A percentile compares a stretch with the other conserved stretches of the same genome.
Evolutionary conservation across 2,888 invertebrate genomes (phyloP).

Genomic region (Crocallis elinguaria): DNA sequence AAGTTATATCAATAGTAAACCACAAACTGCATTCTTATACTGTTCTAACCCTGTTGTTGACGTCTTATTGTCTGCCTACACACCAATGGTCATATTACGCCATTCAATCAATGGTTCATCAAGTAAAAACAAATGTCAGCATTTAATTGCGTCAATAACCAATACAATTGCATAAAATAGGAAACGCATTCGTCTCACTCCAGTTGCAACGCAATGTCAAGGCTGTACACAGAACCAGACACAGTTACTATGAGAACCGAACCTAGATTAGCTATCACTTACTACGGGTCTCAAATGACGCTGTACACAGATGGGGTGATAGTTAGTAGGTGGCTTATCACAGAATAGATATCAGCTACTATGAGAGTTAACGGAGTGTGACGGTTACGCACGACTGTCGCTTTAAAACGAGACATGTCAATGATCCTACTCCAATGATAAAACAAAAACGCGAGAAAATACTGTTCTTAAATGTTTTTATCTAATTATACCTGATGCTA

Average conservation of each 20-base stretch:
- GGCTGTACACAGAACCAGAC: constrained; percentile 20
- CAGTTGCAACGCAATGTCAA: constrained; percentile 34
- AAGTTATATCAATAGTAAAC: too few species aligned
- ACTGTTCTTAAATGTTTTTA: too few species aligned
- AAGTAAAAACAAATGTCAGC: not conserved
- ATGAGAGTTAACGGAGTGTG: constrained; percentile 17
- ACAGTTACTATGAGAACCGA: not conserved
- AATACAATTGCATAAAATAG: constrained; percentile 4
- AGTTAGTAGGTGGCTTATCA: not conserved
- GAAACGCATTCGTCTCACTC: constrained; percentile 3
- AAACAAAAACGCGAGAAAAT: not conserved
- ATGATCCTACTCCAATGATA: constrained; percentile 10
- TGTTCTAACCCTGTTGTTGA: too few species aligned
- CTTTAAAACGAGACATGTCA: constrained; percentile 9
- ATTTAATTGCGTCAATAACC: not conserved
- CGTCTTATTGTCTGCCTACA: too few species aligned
- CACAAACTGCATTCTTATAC: too few species aligned
- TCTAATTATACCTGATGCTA: too few species aligned
- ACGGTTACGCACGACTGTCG: constrained; percentile 31
- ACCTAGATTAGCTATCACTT: constrained; percentile 4
- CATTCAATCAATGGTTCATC: too few species aligned
- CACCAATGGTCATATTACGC: too few species aligned
- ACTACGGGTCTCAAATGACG: not conserved
- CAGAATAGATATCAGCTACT: not conserved
- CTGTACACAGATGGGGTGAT: not conserved